These are phyloP conservation scores for Ptychadena robeensis DNA, from an alignment of 2,797 vertebrate genomes.

Conservation along the genomic window DNA sequence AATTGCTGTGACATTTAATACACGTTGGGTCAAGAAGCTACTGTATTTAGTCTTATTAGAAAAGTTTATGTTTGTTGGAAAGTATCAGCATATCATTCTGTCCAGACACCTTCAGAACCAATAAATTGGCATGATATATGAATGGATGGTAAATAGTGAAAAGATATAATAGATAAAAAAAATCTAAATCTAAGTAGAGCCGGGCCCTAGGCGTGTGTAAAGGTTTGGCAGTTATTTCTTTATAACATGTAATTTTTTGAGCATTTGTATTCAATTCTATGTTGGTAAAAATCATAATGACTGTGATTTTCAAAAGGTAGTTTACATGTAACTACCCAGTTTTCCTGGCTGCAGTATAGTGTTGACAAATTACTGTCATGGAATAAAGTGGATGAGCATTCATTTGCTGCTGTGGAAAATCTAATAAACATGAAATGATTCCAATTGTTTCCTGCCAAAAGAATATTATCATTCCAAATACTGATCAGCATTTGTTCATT, in stretches of 20 bases:
- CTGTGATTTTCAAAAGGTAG: conserved; percentile 15
- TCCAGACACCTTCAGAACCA: too few relatives aligned
- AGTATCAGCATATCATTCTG: too few relatives aligned
- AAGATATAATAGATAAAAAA: too few relatives aligned
- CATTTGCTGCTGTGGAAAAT: conserved; percentile 54
- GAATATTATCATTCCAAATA: conserved; percentile 53
- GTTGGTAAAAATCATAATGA: conserved; percentile 18
- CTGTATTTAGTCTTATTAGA: too few relatives aligned
- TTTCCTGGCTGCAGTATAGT: conserved; percentile 36
- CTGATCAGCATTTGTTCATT: conserved; percentile 54
- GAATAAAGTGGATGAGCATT: conserved; percentile 60
- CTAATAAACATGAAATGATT: conserved; percentile 58
- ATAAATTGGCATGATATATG: too few relatives aligned
- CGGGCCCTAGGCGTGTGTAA: too few relatives aligned
- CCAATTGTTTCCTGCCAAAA: conserved; percentile 59
- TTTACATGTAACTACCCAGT: conserved; percentile 48
- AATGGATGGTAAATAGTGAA: too few relatives aligned
- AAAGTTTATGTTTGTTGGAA: too few relatives aligned
- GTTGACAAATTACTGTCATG: conserved; percentile 54
- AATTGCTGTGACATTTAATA: too few relatives aligned
- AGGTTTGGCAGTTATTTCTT: not conserved
- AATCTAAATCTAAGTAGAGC: too few relatives aligned
- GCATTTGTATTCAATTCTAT: not conserved
- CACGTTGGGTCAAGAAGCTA: too few relatives aligned
- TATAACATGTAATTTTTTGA: not conserved